These are phyloP conservation scores for Odontocolon sp. DNA, from an alignment of 2,888 invertebrate genomes.

Conservation along the genomic window DNA sequence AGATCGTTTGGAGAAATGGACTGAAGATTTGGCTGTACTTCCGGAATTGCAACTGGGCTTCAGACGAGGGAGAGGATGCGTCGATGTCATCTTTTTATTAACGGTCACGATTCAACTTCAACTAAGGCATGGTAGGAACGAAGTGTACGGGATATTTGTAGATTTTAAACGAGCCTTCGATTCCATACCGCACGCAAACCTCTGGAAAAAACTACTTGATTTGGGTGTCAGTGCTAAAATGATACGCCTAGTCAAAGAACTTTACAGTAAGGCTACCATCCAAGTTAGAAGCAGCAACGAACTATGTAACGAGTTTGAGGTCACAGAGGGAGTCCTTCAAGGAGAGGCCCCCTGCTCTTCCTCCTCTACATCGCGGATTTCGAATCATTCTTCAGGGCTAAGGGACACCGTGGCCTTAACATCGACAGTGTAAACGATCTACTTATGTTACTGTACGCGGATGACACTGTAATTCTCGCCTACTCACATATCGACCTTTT, in stretches of 20 bases:
- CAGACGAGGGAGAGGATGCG: constrained; percentile 39
- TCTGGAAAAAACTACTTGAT: constrained; percentile 38
- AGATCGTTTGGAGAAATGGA: constrained; percentile 34
- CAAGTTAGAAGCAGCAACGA: not conserved
- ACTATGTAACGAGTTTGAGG: constrained; percentile 14
- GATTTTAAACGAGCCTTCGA: no score
- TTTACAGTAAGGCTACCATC: constrained; percentile 32
- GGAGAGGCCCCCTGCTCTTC: constrained; percentile 51
- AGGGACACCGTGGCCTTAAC: constrained; percentile 43
- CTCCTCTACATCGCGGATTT: constrained; percentile 53
- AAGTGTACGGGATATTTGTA: constrained; percentile 40
- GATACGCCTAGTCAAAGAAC: constrained; percentile 21
- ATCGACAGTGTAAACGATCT: constrained; percentile 42
- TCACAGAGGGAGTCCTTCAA: constrained; percentile 54
- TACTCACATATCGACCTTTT: constrained; percentile 34
- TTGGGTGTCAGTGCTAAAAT: constrained; percentile 43
- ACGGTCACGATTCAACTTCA: constrained; percentile 23
- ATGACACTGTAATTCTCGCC: constrained; percentile 60
- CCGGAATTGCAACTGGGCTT: constrained; percentile 62
- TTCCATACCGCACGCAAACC: constrained; percentile 2
- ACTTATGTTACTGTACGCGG: constrained; percentile 55
- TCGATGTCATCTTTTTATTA: constrained; percentile 60
- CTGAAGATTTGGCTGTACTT: constrained; percentile 45
- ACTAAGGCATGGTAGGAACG: not conserved
- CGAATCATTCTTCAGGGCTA: constrained; percentile 27